These are phyloP conservation scores for Ophioderma brevispina DNA, from an alignment of 35 echinoderm and acorn worm species.

Conservation along the genomic window DNA sequence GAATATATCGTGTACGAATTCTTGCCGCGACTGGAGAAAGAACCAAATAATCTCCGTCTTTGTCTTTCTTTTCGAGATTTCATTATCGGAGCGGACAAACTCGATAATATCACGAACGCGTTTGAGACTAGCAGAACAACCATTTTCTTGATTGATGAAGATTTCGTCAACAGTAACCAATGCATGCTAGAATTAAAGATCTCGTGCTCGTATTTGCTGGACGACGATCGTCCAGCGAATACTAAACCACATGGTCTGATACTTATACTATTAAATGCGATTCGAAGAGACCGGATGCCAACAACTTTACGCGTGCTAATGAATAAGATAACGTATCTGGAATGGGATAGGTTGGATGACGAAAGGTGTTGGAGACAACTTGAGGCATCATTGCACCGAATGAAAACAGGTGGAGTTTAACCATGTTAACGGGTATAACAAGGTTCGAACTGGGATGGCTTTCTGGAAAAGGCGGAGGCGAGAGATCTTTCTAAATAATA, in stretches of 20 bases:
- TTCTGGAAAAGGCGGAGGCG: too few species aligned
- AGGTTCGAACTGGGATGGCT: too few species aligned
- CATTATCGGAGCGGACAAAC: neutral
- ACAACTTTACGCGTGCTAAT: conserved; percentile 12
- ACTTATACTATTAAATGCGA: conserved; percentile 8
- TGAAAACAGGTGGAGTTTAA: neutral
- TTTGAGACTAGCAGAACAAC: neutral
- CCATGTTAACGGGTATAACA: too few species aligned
- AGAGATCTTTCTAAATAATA: too few species aligned
- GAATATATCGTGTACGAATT: neutral
- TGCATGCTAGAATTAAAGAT: conserved; percentile 44
- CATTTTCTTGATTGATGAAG: conserved; percentile 18
- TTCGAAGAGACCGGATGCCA: conserved; percentile 15
- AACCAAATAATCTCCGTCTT: conserved; percentile 22
- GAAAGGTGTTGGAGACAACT: conserved; percentile 34
- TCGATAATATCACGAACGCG: conserved; percentile 28
- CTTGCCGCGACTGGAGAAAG: conserved; percentile 6
- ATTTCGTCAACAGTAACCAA: conserved; percentile 21
- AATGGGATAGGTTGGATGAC: conserved; percentile 23
- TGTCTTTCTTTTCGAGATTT: conserved; percentile 39
- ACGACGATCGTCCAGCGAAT: neutral
- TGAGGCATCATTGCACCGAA: neutral
- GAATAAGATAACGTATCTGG: conserved; percentile 31
- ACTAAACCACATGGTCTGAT: neutral
- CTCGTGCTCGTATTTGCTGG: neutral